Percentiles rank a stretch among this genome's conserved stretches.
These are phyloP conservation scores for Spermophilus dauricus DNA, from an alignment of 2,113 vertebrate species.

Conservation along the genomic window DNA sequence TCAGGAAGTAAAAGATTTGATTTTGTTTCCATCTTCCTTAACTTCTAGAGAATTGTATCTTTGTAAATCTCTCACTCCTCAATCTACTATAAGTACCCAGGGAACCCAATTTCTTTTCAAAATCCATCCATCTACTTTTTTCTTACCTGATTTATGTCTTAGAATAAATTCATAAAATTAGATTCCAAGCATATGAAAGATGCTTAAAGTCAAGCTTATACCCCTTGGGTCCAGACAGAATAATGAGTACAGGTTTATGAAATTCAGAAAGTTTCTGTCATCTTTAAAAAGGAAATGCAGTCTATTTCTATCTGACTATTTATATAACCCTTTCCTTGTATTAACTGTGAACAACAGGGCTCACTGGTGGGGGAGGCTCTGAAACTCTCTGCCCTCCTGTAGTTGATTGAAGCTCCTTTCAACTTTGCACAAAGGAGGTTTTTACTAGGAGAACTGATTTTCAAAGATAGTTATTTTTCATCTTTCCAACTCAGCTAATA, in stretches of 20 bases:
- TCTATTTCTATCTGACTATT: constrained; percentile 52
- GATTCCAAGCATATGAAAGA: constrained; percentile 66
- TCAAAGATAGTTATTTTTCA: constrained; percentile 61
- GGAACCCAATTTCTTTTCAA: constrained; percentile 51
- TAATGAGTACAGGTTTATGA: constrained; percentile 69
- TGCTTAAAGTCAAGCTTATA: constrained; percentile 53
- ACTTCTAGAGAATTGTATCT: constrained; percentile 45
- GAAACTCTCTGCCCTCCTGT: neutral
- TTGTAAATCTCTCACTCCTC: constrained; percentile 63
- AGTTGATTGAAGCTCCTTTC: constrained; percentile 63
- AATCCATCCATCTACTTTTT: constrained; percentile 29
- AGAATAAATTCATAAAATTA: constrained; percentile 63
- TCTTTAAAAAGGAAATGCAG: constrained; percentile 13
- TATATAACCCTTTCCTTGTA: constrained; percentile 54
- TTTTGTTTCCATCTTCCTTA: constrained; percentile 73
- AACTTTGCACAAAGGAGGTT: constrained; percentile 59
- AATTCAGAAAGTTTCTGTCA: constrained; percentile 39
- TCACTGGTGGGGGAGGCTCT: neutral
- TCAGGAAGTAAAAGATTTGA: constrained; percentile 63
- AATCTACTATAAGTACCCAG: constrained; percentile 33
- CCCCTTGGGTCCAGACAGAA: neutral
- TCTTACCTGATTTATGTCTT: constrained; percentile 69
- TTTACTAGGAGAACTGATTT: constrained; percentile 73
- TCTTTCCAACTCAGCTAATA: constrained; percentile 51
- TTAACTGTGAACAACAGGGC: constrained; percentile 1